Conservation (phyloP, 2,113 vertebrate species). For the Danionella cerebrum region DNA sequence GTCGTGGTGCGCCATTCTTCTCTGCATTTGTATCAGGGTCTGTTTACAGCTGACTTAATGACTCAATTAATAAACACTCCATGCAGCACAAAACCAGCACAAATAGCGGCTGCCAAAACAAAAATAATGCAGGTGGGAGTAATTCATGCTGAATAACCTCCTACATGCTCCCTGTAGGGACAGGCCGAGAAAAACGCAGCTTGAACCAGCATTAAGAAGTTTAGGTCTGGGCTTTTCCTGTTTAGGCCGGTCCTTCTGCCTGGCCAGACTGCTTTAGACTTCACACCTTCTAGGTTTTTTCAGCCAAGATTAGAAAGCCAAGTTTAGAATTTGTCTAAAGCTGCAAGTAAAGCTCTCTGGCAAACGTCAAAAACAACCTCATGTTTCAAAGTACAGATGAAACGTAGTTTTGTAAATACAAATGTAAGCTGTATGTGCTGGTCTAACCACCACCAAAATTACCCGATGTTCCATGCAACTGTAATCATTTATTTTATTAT, state of each 20-base stretch:
- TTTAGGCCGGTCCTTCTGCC: not conserved
- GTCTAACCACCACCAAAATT: too few species aligned
- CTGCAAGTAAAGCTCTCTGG: too few species aligned
- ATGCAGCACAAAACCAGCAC: not conserved
- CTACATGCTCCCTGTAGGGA: not conserved
- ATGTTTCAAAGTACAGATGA: too few species aligned
- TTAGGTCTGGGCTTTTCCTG: not conserved
- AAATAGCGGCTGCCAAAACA: not conserved
- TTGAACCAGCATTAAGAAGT: not conserved
- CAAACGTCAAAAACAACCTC: too few species aligned
- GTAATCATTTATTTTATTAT: too few species aligned
- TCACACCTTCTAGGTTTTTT: too few species aligned
- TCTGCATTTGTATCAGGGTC: not conserved
- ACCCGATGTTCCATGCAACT: too few species aligned
- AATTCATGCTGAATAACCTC: not conserved
- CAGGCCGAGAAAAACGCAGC: not conserved
- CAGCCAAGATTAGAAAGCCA: too few species aligned
- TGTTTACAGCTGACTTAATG: conserved; percentile 5
- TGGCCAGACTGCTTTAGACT: not conserved
- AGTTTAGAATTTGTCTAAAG: too few species aligned
- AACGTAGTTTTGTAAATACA: too few species aligned
- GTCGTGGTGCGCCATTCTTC: not conserved
- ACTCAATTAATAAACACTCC: not conserved
- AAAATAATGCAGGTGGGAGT: not conserved
- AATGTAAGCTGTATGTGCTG: too few species aligned